Percentiles rank a stretch among this genome's conserved stretches.
These are phyloP conservation scores for Lordiphosa andalusiaca DNA, from an alignment of 2,888 invertebrate genomes.

Conservation along the genomic window DNA sequence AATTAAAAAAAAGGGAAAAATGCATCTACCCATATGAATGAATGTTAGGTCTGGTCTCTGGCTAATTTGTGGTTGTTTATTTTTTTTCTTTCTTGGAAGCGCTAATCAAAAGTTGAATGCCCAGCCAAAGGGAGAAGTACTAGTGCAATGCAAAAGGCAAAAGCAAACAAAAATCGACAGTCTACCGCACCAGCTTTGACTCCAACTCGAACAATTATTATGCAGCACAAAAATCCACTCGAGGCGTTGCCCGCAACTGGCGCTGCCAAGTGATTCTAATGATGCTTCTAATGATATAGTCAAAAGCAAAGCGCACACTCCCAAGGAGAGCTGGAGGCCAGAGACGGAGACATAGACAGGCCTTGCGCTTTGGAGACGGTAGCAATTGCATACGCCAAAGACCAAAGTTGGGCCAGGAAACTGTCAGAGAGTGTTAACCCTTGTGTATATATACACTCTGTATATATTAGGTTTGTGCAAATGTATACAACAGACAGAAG, in stretches of 20 bases:
- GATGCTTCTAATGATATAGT: constrained; percentile 75
- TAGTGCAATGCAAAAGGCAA: constrained; percentile 44
- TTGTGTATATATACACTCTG: not conserved
- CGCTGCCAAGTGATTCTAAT: constrained; percentile 75
- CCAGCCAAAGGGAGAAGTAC: constrained; percentile 34
- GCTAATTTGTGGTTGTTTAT: constrained; percentile 58
- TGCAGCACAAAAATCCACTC: constrained; percentile 63
- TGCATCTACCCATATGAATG: constrained; percentile 19
- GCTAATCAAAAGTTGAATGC: constrained; percentile 67
- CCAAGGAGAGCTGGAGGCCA: constrained; percentile 19
- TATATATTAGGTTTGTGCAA: too few relatives aligned
- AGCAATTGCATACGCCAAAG: constrained; percentile 35
- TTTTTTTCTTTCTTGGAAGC: constrained; percentile 58
- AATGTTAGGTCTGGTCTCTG: constrained; percentile 31
- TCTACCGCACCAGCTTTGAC: constrained; percentile 10
- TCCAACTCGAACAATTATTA: constrained; percentile 57
- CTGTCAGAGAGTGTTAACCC: constrained; percentile 20
- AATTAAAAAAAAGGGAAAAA: constrained; percentile 8
- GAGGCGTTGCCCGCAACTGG: constrained; percentile 68
- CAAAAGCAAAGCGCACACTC: constrained; percentile 59
- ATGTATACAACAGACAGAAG: too few relatives aligned
- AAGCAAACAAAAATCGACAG: constrained; percentile 54
- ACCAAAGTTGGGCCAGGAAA: constrained; percentile 11
- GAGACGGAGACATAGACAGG: constrained; percentile 31
- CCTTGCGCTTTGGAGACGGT: constrained; percentile 13